Conservation (phyloP, 2,797 vertebrate species). For the Tarsius wallacei region DNA sequence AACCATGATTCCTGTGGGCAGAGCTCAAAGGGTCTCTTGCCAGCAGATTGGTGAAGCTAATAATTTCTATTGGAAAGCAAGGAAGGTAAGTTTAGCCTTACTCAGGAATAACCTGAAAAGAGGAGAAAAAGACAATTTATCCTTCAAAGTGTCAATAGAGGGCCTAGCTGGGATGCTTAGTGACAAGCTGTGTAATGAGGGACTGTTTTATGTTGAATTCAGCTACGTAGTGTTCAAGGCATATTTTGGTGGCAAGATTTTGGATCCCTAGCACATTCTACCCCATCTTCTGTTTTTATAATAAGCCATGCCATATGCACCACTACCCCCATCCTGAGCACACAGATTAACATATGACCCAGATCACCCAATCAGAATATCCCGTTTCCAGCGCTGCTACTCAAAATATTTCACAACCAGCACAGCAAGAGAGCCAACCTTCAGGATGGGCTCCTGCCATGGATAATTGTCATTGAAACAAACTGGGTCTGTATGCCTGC, state of each 20-base stretch:
- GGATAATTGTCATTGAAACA: neutral
- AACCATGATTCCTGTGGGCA: neutral
- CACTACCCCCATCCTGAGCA: neutral
- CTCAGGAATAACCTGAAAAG: neutral
- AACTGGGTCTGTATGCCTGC: no score
- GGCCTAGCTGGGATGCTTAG: neutral
- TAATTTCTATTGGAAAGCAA: slow-evolving; percentile 19
- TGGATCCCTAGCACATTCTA: neutral
- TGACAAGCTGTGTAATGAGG: neutral
- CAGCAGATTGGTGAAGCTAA: neutral
- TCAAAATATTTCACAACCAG: slow-evolving; percentile 33
- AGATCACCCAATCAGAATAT: neutral
- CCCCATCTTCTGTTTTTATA: neutral
- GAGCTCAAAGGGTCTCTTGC: neutral
- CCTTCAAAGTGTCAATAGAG: neutral
- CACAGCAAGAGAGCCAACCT: neutral
- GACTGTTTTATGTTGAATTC: neutral
- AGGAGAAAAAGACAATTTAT: neutral
- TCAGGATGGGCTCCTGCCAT: neutral
- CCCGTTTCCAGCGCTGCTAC: neutral
- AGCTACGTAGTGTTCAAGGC: neutral
- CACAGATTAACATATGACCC: neutral
- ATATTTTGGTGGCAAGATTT: neutral
- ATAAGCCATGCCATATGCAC: neutral
- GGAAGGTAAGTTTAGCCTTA: neutral